Base-by-base conservation (phyloP, 2,113 vertebrate genomes). In the Ranitomeya imitator region DNA sequence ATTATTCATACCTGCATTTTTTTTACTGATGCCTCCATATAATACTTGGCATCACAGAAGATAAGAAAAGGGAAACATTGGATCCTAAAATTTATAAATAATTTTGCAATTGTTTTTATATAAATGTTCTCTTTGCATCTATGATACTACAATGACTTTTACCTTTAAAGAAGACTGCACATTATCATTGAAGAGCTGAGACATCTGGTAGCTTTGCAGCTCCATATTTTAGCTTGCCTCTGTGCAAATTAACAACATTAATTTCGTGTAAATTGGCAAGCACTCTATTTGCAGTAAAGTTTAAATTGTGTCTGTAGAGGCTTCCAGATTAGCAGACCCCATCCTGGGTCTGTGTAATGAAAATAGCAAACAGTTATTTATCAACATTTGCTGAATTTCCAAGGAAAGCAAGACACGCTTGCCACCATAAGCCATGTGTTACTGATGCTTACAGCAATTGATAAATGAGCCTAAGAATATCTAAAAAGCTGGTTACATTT, bases 331-430 rank as follows among this genome's bases (percentile, higher is more conserved):
- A 85, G 26, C 55, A 85, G 67, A 74, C 65, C 83, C 81, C 83
- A 74, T 74, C 67, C 83, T 85, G 69, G n/a, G 83, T 37, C 83
- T 85, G 83, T 85, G 83, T 85, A 85, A 85, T 85, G 83, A 85
- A 85, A 74, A 85, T 54, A 85, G 69, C 83, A 74, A 85, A 85
- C 61, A 69, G 81, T 83, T 85, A 85, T 85, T 85, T 85, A 85
- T 74, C 83, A 85, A 60, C 83, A 85, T 74, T 85, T 85, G 65
- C 67, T 77, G 57, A 23, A 54, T 77, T 85, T 77, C 54, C 26
- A 61, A 26, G 19, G 69, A 16, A 60, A 61, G 31, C 65, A 55
- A 85, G 71, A 15, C 71, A 61, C 12, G 31, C 84, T 59, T 73
- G 31, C n/a, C 19, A 37, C 71, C 71, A 76, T 60, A 37, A 77